Percentiles rank a stretch among this genome's conserved stretches.
Evolutionary conservation across 2,797 vertebrate species (phyloP).

Genomic region (Cottoperca gobio): DNA sequence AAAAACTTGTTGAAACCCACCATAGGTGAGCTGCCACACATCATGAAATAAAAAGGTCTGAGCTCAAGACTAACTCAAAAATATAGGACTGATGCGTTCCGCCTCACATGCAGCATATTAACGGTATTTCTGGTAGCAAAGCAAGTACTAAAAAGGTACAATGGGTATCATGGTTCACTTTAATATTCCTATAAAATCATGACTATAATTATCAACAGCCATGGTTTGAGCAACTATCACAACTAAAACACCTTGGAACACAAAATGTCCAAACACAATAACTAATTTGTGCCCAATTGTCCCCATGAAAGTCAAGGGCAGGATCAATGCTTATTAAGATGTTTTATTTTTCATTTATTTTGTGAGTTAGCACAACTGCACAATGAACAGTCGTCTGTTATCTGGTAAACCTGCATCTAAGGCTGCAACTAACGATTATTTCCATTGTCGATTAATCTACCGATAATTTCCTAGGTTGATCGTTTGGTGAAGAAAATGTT

Average conservation of each 20-base stretch:
- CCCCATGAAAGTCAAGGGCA: not conserved
- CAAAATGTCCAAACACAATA: too few relatives aligned
- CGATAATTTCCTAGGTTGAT: too few relatives aligned
- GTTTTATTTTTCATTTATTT: not conserved
- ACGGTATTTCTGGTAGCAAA: too few relatives aligned
- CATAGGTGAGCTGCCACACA: not conserved
- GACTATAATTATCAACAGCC: too few relatives aligned
- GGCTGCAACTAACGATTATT: too few relatives aligned
- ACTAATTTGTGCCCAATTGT: not conserved
- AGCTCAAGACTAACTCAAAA: conserved; percentile 3
- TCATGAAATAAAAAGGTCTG: not conserved
- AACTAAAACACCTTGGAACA: not conserved
- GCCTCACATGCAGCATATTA: too few relatives aligned
- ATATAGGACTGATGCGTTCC: not conserved
- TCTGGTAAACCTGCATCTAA: too few relatives aligned
- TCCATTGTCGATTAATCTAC: too few relatives aligned
- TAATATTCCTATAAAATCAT: not conserved
- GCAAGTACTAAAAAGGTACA: not conserved
- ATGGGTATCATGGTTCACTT: not conserved
- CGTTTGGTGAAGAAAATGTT: too few relatives aligned
- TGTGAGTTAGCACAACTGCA: not conserved
- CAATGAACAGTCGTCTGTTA: not conserved
- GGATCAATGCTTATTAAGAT: too few relatives aligned
- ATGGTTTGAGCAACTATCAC: not conserved
- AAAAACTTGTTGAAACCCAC: conserved; percentile 8